Conservation (phyloP, 2,113 vertebrate genomes). For the Scophthalmus maximus region DNA sequence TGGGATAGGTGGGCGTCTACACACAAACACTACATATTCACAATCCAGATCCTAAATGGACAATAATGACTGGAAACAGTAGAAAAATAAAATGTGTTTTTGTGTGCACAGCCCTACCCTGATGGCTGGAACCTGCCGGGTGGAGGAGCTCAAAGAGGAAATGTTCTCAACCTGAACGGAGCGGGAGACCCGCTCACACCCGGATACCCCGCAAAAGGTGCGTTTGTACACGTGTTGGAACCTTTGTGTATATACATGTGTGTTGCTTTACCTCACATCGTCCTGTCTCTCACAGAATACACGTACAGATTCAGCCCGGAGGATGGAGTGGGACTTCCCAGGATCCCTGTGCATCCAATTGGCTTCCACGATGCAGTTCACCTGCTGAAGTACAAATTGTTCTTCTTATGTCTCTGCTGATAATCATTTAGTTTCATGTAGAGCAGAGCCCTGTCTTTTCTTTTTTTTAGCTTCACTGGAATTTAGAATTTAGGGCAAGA, state of each 20-base stretch:
- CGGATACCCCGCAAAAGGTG: conserved; percentile 97
- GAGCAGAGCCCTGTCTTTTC: neutral
- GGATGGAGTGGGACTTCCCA: conserved; percentile 90
- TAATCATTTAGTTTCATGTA: neutral
- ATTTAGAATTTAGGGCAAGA: conserved; percentile 10
- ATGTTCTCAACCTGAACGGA: conserved; percentile 93
- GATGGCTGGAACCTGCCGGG: conserved; percentile 94
- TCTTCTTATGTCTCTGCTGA: neutral
- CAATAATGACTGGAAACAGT: neutral
- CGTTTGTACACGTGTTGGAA: neutral
- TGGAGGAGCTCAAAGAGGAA: conserved; percentile 91
- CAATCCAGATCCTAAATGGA: neutral
- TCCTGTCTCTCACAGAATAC: conserved; percentile 84
- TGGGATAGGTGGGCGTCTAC: neutral
- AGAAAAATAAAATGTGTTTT: neutral
- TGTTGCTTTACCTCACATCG: neutral
- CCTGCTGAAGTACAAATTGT: conserved; percentile 83
- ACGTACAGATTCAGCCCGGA: conserved; percentile 85
- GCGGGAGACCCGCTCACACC: conserved; percentile 96
- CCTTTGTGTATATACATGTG: neutral
- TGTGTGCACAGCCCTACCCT: conserved; percentile 83
- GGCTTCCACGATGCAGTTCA: conserved; percentile 90
- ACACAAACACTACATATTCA: neutral
- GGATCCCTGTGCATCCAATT: conserved; percentile 95
- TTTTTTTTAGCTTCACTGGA: neutral